These are phyloP conservation scores for Porphyrio hochstetteri DNA, from an alignment of 2,113 vertebrate species.

Conservation along the genomic window DNA sequence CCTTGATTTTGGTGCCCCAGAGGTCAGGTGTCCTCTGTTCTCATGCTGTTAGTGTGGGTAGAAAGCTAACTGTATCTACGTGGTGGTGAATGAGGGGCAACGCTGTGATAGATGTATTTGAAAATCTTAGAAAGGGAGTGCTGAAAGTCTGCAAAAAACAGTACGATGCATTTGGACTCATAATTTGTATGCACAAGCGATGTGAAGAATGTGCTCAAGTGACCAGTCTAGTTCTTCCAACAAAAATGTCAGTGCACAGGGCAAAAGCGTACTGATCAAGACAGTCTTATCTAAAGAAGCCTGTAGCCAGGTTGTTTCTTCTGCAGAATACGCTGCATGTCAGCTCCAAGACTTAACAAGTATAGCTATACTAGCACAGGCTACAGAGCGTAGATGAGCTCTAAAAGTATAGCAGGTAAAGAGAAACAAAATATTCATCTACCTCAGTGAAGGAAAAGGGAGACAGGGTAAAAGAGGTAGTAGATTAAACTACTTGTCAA, in stretches of 20 bases:
- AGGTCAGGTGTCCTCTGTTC: not conserved
- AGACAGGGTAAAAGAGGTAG: not conserved
- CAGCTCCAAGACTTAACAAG: not conserved
- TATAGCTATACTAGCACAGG: not conserved
- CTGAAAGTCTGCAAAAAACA: not conserved
- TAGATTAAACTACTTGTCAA: not conserved
- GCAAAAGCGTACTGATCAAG: not conserved
- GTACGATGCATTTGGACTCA: not conserved
- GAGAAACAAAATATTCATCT: not conserved
- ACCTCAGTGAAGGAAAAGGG: not conserved
- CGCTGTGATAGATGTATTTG: not conserved
- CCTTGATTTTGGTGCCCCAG: not conserved
- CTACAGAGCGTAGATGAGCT: not conserved
- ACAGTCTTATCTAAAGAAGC: not conserved
- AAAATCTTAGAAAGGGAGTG: not conserved
- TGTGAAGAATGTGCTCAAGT: not conserved
- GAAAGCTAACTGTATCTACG: not conserved
- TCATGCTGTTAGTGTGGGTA: not conserved
- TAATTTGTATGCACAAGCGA: not conserved
- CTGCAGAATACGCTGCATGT: not conserved
- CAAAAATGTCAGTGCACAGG: not conserved
- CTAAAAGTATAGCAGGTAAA: not conserved
- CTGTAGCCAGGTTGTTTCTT: not conserved
- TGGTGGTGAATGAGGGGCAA: not conserved
- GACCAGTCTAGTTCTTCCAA: not conserved